phyloP scores from a whole-genome alignment of 2,888 invertebrate species.

The Neocrepidodera transversa region DNA sequence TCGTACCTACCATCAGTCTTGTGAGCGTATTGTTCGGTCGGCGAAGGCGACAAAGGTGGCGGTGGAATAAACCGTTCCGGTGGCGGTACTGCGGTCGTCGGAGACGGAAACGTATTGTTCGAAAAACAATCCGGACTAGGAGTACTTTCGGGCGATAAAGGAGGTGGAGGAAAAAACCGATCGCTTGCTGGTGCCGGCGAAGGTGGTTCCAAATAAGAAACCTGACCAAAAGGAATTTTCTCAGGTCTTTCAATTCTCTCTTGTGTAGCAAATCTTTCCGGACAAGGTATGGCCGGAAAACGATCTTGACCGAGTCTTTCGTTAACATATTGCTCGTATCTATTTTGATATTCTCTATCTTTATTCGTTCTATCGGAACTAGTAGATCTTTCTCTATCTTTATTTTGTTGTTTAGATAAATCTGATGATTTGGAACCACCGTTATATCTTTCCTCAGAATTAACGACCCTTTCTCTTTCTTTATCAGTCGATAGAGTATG shows the following conservation, averaged over 20 bases:
- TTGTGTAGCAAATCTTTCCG: slow-evolving; percentile 56
- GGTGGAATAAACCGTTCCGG: slow-evolving; percentile 65
- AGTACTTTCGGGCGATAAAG: slow-evolving; percentile 61
- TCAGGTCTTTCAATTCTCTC: slow-evolving; percentile 48
- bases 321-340: slow-evolving; percentile 44
- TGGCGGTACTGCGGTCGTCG: slow-evolving; percentile 61
- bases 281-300: slow-evolving; percentile 57
- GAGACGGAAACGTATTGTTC: slow-evolving; percentile 63
- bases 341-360: slow-evolving; percentile 41
- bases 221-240: slow-evolving; percentile 49
- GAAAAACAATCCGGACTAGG: slow-evolving; percentile 69
- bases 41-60: slow-evolving; percentile 58
- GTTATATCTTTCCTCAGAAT: slow-evolving; percentile 56
- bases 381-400: slow-evolving; percentile 45
- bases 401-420: slow-evolving; percentile 38
- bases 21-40: slow-evolving; percentile 52
- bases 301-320: slow-evolving; percentile 40
- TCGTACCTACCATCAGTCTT: slow-evolving; percentile 51
- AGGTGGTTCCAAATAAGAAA: slow-evolving; percentile 64
- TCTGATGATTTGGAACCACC: slow-evolving; percentile 45
- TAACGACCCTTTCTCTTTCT: slow-evolving; percentile 55
- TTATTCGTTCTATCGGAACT: slow-evolving; percentile 48
- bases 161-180: slow-evolving; percentile 65
- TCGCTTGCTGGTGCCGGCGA: slow-evolving; percentile 66
- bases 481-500: slow-evolving; percentile 59